Evolutionary conservation across 2,797 vertebrate genomes (phyloP), one percentile per base, ranked within the genome.

Genomic region (Coranthus polyacanthus): DNA sequence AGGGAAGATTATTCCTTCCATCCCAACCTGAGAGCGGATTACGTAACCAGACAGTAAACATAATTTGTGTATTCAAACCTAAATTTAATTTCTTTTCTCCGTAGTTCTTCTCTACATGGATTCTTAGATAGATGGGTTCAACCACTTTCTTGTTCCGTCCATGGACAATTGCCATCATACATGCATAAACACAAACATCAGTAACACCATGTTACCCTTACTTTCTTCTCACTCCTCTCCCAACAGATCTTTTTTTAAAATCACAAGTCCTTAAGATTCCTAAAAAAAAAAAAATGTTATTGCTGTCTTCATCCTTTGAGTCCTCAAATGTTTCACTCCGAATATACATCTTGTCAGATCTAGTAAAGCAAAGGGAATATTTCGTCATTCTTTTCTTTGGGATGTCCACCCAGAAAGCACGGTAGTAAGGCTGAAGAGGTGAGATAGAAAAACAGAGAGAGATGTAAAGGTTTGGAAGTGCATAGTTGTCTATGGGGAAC

Each of bases 381-480:
- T 60, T 72, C 22, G 71, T 78, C n/a, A n/a, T 81, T 66, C 59
- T 75, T 88, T 79, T 94, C 92, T 93, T 91, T 93, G 92, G 92
- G 78, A 81, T 62, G 67, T 85, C 75, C 86, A 83, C 87, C 78
- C 78, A 77, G 52, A 89, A 84, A 79, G 81, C 56, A 52, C 72
- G 59, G 62, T 42, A 67, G 65, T 64, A 75, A 79, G 76, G 70
- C 59, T 78, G 52, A 85, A 72, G 70, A 75, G 53, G 70, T 62
- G 41, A 75, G 59, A 64, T 2, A 78, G 43, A 78, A 9, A 72
- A 42, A 82, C 56, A 75, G 76, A 86, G 81, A 87, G 79, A 85
- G 82, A 89, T 60, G 53, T 69, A 90, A 85, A 92, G 82, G 61
- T 79, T 87, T 85, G 81, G 87, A 93, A 94, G 93, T 94, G 92